Percentiles rank a stretch among this genome's conserved stretches.
Evolutionary conservation across 2,888 invertebrate genomes (phyloP).

Genomic region (Zhengitettix transpicula): DNA sequence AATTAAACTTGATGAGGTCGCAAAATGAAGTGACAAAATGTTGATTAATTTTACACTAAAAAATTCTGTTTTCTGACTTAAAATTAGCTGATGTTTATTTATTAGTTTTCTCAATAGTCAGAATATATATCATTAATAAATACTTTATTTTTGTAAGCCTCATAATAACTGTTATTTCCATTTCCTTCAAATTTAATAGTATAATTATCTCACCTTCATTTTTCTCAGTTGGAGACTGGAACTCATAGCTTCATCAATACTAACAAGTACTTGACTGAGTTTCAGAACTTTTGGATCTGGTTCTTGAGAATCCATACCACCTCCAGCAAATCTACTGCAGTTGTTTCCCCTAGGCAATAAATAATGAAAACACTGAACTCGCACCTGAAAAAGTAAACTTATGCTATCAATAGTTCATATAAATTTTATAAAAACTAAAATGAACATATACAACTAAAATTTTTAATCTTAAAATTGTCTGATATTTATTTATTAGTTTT

Average conservation of each 20-base stretch:
- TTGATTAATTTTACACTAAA: too few species aligned
- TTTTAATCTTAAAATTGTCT: too few species aligned
- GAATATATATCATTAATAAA: too few species aligned
- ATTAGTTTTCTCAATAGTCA: too few species aligned
- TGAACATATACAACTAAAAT: too few species aligned
- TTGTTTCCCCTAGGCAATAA: constrained; percentile 42
- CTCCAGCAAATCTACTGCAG: constrained; percentile 22
- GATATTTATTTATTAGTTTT: too few species aligned
- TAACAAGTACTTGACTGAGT: constrained; percentile 57
- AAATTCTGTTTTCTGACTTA: too few species aligned
- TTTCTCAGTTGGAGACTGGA: constrained; percentile 60
- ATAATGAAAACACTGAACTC: constrained; percentile 93
- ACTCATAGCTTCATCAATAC: constrained; percentile 60
- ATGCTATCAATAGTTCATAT: background rate
- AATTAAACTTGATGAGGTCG: too few species aligned
- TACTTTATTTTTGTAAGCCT: background rate
- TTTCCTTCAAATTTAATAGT: too few species aligned
- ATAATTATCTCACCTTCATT: constrained; percentile 40
- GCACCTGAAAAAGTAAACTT: constrained; percentile 35
- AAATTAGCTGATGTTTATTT: too few species aligned
- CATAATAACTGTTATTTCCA: background rate
- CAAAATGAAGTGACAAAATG: too few species aligned
- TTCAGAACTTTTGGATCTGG: constrained; percentile 60
- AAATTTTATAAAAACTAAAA: too few species aligned
- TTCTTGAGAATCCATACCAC: constrained; percentile 55